Percentiles rank a stretch among this genome's conserved stretches.
These are phyloP conservation scores for Thyatira batis DNA, from an alignment of 2,888 invertebrate species.

Conservation along the genomic window DNA sequence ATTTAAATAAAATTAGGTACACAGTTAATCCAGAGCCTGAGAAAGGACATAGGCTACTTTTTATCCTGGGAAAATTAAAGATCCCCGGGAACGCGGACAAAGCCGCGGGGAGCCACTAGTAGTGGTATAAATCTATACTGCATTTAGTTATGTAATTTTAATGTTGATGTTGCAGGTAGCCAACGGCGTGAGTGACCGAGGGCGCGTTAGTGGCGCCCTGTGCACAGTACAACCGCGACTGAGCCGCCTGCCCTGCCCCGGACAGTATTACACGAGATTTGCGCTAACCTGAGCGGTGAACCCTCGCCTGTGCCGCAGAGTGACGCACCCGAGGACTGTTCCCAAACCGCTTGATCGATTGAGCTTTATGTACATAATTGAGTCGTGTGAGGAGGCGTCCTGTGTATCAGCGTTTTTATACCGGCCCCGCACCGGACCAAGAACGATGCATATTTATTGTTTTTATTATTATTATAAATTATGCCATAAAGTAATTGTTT, in stretches of 20 bases:
- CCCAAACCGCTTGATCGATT: background rate
- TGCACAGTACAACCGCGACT: conserved; percentile 5
- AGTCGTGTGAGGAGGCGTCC: background rate
- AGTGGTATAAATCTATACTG: no score
- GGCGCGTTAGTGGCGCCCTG: conserved; percentile 21
- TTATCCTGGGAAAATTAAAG: no score
- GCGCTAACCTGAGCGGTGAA: conserved; percentile 3
- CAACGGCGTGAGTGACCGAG: conserved; percentile 40
- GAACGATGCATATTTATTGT: conserved; percentile 66
- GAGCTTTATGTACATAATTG: background rate
- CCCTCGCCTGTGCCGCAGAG: no score
- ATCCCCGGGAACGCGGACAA: no score
- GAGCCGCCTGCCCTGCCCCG: no score
- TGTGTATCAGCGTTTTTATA: background rate
- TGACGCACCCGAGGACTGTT: background rate
- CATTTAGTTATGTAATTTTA: background rate
- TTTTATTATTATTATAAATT: conserved; percentile 58
- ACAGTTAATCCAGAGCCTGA: no score
- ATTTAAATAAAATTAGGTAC: no score
- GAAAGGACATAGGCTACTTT: no score
- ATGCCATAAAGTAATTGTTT: conserved; percentile 71
- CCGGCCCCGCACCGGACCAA: conserved; percentile 29
- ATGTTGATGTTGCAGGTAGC: conserved; percentile 51
- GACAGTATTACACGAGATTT: conserved; percentile 24
- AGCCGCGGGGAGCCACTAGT: no score